phyloP scores from a whole-genome alignment of 2,113 vertebrate genomes.

The Sceloporus tristichus region DNA sequence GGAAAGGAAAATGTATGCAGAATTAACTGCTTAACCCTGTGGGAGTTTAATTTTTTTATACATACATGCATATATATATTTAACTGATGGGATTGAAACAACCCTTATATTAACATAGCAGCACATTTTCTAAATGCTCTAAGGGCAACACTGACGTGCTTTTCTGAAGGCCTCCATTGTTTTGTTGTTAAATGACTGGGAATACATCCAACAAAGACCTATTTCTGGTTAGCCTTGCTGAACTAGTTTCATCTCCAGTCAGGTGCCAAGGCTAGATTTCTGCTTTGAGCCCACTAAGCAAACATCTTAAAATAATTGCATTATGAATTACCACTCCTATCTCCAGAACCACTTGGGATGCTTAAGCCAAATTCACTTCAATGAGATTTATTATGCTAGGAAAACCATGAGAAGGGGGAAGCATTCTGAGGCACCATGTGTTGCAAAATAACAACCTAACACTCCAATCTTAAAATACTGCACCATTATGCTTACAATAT shows the following conservation, averaged over 20 bases:
- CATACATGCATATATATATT: not conserved
- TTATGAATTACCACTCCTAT: not conserved
- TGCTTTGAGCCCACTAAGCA: not conserved
- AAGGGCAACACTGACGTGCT: not conserved
- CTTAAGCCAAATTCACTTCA: not conserved
- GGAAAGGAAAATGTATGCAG: not conserved
- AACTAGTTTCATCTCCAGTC: slow-evolving; percentile 64
- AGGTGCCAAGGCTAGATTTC: not conserved
- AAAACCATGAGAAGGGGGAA: not conserved
- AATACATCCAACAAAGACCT: slow-evolving; percentile 1
- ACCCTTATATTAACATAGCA: slow-evolving; percentile 1
- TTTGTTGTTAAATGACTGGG: slow-evolving; percentile 16
- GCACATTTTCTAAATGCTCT: not conserved
- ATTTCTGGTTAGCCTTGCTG: slow-evolving; percentile 52
- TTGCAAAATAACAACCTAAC: not conserved
- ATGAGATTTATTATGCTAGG: not conserved
- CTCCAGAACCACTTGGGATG: not conserved
- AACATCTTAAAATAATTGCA: slow-evolving; percentile 1
- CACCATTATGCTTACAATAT: not conserved
- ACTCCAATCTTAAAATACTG: not conserved
- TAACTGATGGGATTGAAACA: not conserved
- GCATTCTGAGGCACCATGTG: not conserved
- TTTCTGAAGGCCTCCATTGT: slow-evolving; percentile 18
- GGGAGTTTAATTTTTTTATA: not conserved
- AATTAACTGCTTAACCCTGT: not conserved